Evolutionary conservation across 1,140 invertebrate species (phyloP), one percentile per base, ranked within the genome.

Genomic region (Drosophila arawakana): DNA sequence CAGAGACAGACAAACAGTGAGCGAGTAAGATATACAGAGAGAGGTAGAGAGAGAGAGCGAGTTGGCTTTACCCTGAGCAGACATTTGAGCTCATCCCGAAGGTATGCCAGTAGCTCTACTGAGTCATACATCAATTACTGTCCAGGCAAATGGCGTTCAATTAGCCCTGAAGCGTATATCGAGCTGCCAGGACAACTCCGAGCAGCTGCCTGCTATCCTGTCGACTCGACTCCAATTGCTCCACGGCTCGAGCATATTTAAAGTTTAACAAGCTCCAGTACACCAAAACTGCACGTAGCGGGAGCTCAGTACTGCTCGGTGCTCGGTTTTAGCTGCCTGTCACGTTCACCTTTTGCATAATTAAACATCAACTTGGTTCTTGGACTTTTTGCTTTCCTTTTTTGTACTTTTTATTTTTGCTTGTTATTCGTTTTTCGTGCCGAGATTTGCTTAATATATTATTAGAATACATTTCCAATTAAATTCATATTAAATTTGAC

Each of bases 61-160:
- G 34, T n/a, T 39, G 15, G 46, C 69, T 49, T 35, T 41, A 60
- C 68, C 55, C 41, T 30, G 59, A 49, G 10, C 72, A 60, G 76
- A 77, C 76, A 89, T 80, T 88, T 58, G 59, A 67, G 50, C 58
- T 9, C 25, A 44, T 54, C 68, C 73, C 59, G 10, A 54, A 73
- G 68, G 73, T 67, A 66, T 35, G 60, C 25, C 1, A 44, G 9
- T 10, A 4, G 35, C 58, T 49, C 57, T 11, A 50, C 71, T 71
- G 74, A 75, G 37, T 84, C 84, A 73, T 88, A 84, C 84, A 88
- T 88, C 84, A 88, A 88, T 88, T 88, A 88, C 84, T 89, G 84
- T 88, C 80, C 62, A 62, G 74, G 52, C 74, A 89, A 88, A 88
- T 88, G 84, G 84, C 84, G 80, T 88, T 88, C 80, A 88, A 88